Evolutionary conservation across 2,797 vertebrate species (phyloP).

Genomic region (Pantherophis alleghaniensis): DNA sequence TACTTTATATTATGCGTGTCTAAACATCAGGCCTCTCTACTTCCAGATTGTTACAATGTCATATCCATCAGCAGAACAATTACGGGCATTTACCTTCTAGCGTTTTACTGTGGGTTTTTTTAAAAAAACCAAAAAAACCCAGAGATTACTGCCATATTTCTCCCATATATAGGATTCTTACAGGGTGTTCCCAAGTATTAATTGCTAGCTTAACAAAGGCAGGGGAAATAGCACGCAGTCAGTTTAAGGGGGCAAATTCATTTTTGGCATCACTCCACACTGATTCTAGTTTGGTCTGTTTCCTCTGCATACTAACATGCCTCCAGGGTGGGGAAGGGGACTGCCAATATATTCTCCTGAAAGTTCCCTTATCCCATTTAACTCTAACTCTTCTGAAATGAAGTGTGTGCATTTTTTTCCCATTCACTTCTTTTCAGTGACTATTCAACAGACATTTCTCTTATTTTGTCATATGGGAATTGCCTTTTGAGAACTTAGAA

Average conservation of each 20-base stretch:
- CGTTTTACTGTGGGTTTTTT: slow-evolving; percentile 18
- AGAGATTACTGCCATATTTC: slow-evolving; percentile 20
- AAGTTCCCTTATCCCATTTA: neutral
- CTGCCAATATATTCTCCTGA: neutral
- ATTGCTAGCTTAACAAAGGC: slow-evolving; percentile 43
- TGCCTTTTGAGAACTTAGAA: neutral
- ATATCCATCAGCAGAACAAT: slow-evolving; percentile 47
- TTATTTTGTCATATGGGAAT: neutral
- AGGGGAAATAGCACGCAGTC: slow-evolving; percentile 27
- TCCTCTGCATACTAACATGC: slow-evolving; percentile 1
- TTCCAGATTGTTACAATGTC: slow-evolving; percentile 42
- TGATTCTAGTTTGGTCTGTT: slow-evolving; percentile 26
- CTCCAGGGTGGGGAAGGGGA: neutral
- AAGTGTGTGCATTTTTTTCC: neutral
- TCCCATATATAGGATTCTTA: slow-evolving; percentile 30
- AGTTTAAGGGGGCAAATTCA: slow-evolving; percentile 18
- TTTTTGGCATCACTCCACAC: slow-evolving; percentile 40
- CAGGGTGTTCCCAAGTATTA: slow-evolving; percentile 54
- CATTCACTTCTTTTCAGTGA: neutral
- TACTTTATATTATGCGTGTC: slow-evolving; percentile 36
- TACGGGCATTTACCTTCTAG: slow-evolving; percentile 44
- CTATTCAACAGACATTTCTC: neutral
- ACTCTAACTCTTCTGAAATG: neutral
- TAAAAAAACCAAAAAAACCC: neutral
- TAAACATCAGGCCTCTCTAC: slow-evolving; percentile 38